Base-by-base conservation (phyloP, 35 echinoderm and acorn worm species). In the Eucidaris tribuloides region DNA sequence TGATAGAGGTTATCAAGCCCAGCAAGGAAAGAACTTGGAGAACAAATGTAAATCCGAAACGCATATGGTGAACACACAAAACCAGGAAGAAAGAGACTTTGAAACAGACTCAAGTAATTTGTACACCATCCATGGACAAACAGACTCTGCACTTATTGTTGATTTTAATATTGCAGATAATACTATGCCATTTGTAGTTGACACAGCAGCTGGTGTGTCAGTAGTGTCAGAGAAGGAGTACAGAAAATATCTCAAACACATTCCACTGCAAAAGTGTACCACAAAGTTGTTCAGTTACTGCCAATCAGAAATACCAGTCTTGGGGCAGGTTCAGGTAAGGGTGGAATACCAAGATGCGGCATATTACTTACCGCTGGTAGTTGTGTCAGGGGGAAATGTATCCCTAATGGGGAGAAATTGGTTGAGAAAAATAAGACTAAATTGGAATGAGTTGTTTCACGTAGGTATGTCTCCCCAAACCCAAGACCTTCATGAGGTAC, bases 341-440 rank as follows among this genome's bases (percentile, higher is more conserved):
- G 81, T 83, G 54, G 33, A 52, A 2, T 82, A 82, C 38, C 17
- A 43, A 31, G 58, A 42, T 66, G 41, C 59, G 15, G 43, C 25
- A 20, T 82, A 82, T 36, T 20, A 43, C 17, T 62, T 83, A 83
- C 81, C 81, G 38, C 48, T 83, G 17, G 81, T 83, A 6, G 52
- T 83, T 36, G 81, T 83, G 44, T 36, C 17, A 62, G 81, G 81
- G 20, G 61, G 65, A 33, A 83, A 83, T 58, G 81, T 83, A 3
- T 33, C 61, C n/a, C 61, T 84, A 30, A 42, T 84, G 20, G 81
- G 81, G 20, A 84, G 43, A 55, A 84, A 84, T 71, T 84, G 81
- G 81, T 32, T 70, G n/a, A 65, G 44, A 48, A 62, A 24, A 46
- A 71, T 84, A n/a, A 42, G 37, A 27, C 24, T 68, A 84, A 37